These are phyloP conservation scores for Microctonus aethiopoides DNA, from an alignment of 2,888 invertebrate species.

Conservation along the genomic window DNA sequence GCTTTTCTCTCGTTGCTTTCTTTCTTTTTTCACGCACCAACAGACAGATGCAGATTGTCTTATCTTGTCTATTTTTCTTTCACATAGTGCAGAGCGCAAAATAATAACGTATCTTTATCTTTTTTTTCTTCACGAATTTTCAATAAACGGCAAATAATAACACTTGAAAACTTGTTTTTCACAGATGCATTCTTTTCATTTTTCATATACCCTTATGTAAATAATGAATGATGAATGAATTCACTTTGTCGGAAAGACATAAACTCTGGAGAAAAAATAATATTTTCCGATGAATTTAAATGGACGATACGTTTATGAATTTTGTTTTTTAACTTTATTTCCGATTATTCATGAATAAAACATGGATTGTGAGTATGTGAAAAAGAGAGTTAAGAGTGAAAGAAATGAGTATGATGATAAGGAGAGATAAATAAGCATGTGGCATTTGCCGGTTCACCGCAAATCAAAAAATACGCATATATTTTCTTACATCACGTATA, in stretches of 20 bases:
- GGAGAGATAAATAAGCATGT: neutral
- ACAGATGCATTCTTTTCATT: neutral
- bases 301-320: too few species aligned
- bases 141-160: neutral
- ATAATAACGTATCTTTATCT: neutral
- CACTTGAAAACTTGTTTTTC: neutral
- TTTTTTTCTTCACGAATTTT: neutral
- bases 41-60: slow-evolving; percentile 10
- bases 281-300: too few species aligned
- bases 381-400: neutral
- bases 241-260: neutral
- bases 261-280: neutral
- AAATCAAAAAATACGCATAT: neutral
- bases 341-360: neutral
- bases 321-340: neutral
- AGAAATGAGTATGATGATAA: neutral
- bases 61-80: slow-evolving; percentile 9
- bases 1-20: neutral
- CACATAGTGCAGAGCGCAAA: slow-evolving; percentile 1
- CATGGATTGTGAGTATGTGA: neutral
- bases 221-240: neutral
- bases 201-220: neutral
- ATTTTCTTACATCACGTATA: neutral
- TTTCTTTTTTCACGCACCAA: neutral
- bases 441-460: slow-evolving; percentile 4